Evolutionary conservation across 2,113 vertebrate genomes (phyloP).

Genomic region (Opisthocomus hoazin): DNA sequence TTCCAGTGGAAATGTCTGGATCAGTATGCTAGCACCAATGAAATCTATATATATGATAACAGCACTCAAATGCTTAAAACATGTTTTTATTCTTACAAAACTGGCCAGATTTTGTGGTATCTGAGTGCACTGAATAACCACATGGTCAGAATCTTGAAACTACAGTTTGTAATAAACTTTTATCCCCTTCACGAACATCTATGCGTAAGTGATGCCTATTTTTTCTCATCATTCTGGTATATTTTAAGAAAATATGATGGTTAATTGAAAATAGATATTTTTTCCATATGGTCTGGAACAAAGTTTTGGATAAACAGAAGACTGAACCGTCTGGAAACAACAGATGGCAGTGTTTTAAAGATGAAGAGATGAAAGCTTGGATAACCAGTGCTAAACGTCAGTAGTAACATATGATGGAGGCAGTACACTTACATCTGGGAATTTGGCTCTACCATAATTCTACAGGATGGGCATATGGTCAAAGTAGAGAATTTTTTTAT

Average conservation of each 20-base stretch:
- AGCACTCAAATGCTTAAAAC: neutral
- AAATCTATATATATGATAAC: neutral
- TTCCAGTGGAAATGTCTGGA: neutral
- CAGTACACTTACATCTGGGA: neutral
- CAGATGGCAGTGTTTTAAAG: conserved; percentile 66
- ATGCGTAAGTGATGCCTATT: neutral
- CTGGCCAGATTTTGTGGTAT: neutral
- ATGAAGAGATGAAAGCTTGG: conserved; percentile 28
- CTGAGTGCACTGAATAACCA: neutral
- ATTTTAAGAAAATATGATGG: conserved; percentile 50
- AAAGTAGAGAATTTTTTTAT: neutral
- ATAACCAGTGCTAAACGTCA: neutral
- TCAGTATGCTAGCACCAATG: neutral
- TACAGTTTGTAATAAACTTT: neutral
- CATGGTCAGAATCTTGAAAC: neutral
- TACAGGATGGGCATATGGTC: neutral
- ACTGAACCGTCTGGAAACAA: conserved; percentile 49
- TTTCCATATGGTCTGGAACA: conserved; percentile 48
- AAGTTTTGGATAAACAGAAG: conserved; percentile 52
- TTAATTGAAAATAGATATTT: conserved; percentile 54
- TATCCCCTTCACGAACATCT: neutral
- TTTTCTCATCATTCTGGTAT: conserved; percentile 2
- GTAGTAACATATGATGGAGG: conserved; percentile 1
- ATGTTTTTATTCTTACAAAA: neutral
- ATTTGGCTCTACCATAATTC: neutral